Base-by-base conservation (phyloP, 1,140 invertebrate genomes). In the Littorina saxatilis region DNA sequence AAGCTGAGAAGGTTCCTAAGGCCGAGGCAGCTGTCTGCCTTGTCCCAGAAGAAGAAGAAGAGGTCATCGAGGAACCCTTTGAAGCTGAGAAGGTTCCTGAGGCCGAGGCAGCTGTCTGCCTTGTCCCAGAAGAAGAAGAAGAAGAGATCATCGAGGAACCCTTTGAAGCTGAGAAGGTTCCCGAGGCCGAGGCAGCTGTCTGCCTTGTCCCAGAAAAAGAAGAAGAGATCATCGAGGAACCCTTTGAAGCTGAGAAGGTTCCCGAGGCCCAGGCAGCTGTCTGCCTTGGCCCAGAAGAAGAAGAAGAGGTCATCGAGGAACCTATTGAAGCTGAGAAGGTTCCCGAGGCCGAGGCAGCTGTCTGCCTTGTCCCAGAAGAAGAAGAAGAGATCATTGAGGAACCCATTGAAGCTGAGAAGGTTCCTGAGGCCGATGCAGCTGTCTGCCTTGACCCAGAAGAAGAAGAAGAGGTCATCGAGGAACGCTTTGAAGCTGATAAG, bases 341-440 rank as follows among this genome's bases (percentile, higher is more conserved):
- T 63, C n/a, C 75, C 15, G 37, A n/a, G 61, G 32, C 35, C n/a
- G 4, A 50, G 35, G 70, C 70, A 50, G 70, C 47, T 43, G 74
- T 61, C 13, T 35, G 47, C 17, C 29, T 76, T 9, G 27, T 58
- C n/a, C 39, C 50, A 43, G 68, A 35, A 37, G 78, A 68, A n/a
- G 32, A 68, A 23, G 85, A 85, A 75, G 52, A 13, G 13, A 23
- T 83, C 47, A 32, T n/a, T n/a, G 80, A 61, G 29, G 83, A 87
- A 15, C 82, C 91, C 85, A 91, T 90, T 89, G 91, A 55, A 7
- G 39, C 32, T 20, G 27, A 11, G 43, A 11, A 72, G 15, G 58
- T 23, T 68, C 35, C 47, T 32, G 27, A 9, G 1, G 39, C 47
- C 23, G 27, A 47, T 17, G 39, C 40, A 5, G 77, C 23, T 7